Evolutionary conservation across 2,113 vertebrate genomes (phyloP).

Genomic region (Phaethon lepturus): DNA sequence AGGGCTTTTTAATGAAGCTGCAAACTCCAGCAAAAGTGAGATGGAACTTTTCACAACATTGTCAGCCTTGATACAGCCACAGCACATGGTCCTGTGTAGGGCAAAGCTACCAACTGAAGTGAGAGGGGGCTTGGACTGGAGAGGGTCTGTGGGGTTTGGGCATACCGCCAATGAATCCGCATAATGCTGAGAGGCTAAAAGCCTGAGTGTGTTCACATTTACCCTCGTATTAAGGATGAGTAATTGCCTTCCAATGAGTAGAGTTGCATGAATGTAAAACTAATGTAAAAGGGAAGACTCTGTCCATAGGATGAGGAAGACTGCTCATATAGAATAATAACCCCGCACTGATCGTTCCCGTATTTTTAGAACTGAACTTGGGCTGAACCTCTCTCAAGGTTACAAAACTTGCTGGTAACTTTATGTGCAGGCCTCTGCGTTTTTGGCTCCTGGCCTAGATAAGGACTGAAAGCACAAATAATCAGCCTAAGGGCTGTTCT

Average conservation of each 20-base stretch:
- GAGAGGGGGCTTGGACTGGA: not conserved
- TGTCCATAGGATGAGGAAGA: not conserved
- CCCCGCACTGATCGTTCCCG: not conserved
- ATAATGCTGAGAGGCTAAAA: constrained; percentile 35
- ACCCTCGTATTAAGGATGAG: constrained; percentile 37
- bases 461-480: constrained; percentile 29
- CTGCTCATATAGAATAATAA: not conserved
- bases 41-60: not conserved
- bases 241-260: constrained; percentile 42
- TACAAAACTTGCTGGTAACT: constrained; percentile 28
- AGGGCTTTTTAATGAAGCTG: not conserved
- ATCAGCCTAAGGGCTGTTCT: not conserved
- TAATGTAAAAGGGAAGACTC: constrained; percentile 9
- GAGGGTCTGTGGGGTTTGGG: not conserved
- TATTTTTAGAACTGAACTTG: constrained; percentile 70
- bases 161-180: not conserved
- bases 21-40: not conserved
- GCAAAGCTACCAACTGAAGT: not conserved
- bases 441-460: constrained; percentile 47
- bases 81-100: not conserved
- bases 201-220: constrained; percentile 33
- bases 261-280: constrained; percentile 20
- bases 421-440: not conserved
- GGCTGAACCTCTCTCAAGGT: constrained; percentile 50
- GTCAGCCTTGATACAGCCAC: not conserved